Evolutionary conservation across 2,797 vertebrate species (phyloP).

Genomic region (Hydrophis major): DNA sequence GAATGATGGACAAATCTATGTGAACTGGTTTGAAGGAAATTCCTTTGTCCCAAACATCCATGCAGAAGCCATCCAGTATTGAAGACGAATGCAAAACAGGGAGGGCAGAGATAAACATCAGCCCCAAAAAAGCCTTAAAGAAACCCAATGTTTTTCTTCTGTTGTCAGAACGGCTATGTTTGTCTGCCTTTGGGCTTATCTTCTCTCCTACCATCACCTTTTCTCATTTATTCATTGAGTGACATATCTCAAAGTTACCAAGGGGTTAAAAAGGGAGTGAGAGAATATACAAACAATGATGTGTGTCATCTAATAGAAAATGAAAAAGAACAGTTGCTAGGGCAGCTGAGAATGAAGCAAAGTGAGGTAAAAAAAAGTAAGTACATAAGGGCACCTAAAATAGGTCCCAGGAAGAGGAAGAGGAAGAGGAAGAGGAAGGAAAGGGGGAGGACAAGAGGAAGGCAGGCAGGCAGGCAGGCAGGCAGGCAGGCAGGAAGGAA

Average conservation of each 20-base stretch:
- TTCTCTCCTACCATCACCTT: not conserved
- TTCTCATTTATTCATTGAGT: not conserved
- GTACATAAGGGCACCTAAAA: conserved; percentile 19
- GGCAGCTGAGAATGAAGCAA: conserved; percentile 14
- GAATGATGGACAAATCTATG: not conserved
- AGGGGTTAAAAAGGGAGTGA: conserved; percentile 21
- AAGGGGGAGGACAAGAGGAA: not conserved
- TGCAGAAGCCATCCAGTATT: not conserved
- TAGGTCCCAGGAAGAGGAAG: not conserved
- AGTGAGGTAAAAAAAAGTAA: not conserved
- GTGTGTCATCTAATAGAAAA: conserved; percentile 17
- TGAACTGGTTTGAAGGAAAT: not conserved
- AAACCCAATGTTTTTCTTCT: not conserved
- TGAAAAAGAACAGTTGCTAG: not conserved
- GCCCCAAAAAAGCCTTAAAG: not conserved
- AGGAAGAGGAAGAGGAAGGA: no score
- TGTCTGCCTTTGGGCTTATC: not conserved
- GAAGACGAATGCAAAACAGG: not conserved
- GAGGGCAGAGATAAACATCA: not conserved
- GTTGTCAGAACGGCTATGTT: conserved; percentile 11
- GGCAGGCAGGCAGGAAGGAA: no score
- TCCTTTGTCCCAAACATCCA: not conserved
- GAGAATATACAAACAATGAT: conserved; percentile 16
- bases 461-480: no score
- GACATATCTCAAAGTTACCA: conserved; percentile 22